Evolutionary conservation across 92 coral and sea anemone genomes (phyloP).

Genomic region (Metridium senile): DNA sequence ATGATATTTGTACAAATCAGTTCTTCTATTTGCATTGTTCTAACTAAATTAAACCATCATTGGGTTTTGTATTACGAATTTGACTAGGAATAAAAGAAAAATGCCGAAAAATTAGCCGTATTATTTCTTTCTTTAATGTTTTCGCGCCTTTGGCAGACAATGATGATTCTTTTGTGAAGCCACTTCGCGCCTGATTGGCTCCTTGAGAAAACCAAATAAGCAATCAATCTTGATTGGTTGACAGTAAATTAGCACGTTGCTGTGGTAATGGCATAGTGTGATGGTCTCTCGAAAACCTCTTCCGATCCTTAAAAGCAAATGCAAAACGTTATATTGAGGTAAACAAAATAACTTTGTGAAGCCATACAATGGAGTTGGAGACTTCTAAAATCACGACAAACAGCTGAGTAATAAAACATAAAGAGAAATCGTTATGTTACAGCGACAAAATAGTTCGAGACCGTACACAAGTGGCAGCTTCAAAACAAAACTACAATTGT

Average conservation of each 20-base stretch:
- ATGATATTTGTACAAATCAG: not conserved
- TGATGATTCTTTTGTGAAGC: not conserved
- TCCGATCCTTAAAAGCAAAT: constrained; percentile 14
- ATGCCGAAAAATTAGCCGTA: not conserved
- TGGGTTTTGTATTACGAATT: not conserved
- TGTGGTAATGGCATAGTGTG: constrained; percentile 67
- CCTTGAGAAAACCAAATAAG: constrained; percentile 22
- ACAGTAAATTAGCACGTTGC: constrained; percentile 59
- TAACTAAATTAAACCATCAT: not conserved
- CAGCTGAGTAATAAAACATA: not conserved
- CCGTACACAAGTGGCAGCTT: constrained; percentile 98
- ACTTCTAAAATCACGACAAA: constrained; percentile 10
- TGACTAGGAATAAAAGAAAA: not conserved
- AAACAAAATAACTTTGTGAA: not conserved
- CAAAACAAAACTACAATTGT: constrained; percentile 75
- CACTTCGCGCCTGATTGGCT: constrained; percentile 51
- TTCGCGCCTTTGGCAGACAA: constrained; percentile 23
- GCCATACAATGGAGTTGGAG: not conserved
- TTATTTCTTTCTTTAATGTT: not conserved
- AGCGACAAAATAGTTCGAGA: constrained; percentile 86
- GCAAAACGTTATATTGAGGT: not conserved
- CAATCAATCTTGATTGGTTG: constrained; percentile 56
- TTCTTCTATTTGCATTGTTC: not conserved
- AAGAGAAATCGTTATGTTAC: constrained; percentile 40
- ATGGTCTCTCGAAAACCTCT: constrained; percentile 40